phyloP scores from a whole-genome alignment of 2,797 vertebrate species.

The Betta splendens region DNA sequence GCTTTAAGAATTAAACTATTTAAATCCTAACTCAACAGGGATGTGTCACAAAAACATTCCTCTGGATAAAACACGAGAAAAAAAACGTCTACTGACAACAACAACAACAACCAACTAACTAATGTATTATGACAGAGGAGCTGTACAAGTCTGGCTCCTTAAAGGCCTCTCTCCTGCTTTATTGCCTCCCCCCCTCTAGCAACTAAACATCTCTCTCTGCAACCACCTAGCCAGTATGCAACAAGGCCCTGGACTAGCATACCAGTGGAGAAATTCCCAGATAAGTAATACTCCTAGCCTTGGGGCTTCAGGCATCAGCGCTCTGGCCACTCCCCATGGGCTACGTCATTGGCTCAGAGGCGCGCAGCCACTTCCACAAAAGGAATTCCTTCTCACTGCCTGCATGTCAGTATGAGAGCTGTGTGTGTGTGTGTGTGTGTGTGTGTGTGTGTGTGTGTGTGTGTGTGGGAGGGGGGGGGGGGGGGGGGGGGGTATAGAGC shows the following conservation, averaged over 20 bases:
- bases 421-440: slow-evolving; percentile 46
- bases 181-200: slow-evolving; percentile 21
- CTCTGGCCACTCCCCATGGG: slow-evolving; percentile 65
- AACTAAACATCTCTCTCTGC: slow-evolving; percentile 40
- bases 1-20: slow-evolving; percentile 11
- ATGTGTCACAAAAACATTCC: slow-evolving; percentile 28
- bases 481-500: too few species aligned
- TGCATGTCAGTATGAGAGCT: slow-evolving; percentile 65
- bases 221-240: slow-evolving; percentile 57
- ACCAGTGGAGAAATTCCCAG: slow-evolving; percentile 83
- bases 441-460: slow-evolving; percentile 33
- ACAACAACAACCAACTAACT: slow-evolving; percentile 34
- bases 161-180: slow-evolving; percentile 15
- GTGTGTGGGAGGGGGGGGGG: too few species aligned
- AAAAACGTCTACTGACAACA: slow-evolving; percentile 12
- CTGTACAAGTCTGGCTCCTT: not conserved
- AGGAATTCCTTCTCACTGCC: slow-evolving; percentile 85
- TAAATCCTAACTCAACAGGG: slow-evolving; percentile 12
- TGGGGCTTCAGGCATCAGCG: slow-evolving; percentile 70
- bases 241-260: slow-evolving; percentile 68
- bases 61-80: slow-evolving; percentile 15
- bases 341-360: slow-evolving; percentile 73
- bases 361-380: slow-evolving; percentile 83
- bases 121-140: slow-evolving; percentile 2
- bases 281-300: slow-evolving; percentile 81